These are phyloP conservation scores for Pristionchus exspectatus DNA, from an alignment of 2,888 invertebrate species.

Conservation along the genomic window DNA sequence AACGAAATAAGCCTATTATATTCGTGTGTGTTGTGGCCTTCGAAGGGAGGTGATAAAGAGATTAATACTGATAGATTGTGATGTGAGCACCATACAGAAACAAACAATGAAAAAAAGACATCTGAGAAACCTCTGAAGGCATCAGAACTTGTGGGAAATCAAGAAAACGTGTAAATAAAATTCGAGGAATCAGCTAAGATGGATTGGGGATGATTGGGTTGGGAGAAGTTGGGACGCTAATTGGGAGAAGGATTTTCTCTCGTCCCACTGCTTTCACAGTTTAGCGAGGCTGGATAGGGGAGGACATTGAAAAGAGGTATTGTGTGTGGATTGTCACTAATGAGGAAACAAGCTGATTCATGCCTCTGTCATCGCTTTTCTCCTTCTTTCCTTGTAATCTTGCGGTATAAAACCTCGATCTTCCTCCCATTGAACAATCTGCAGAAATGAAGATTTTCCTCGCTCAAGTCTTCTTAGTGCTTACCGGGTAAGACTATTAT, in stretches of 20 bases:
- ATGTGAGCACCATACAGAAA: neutral
- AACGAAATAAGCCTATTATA: conserved; percentile 25
- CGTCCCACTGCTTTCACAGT: neutral
- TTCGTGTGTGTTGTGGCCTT: conserved; percentile 12
- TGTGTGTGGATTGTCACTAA: too few species aligned
- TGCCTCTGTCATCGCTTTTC: neutral
- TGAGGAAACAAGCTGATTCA: neutral
- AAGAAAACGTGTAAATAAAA: too few species aligned
- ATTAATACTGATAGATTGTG: neutral
- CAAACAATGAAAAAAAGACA: too few species aligned
- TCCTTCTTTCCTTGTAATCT: neutral
- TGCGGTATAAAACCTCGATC: neutral
- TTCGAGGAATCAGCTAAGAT: neutral
- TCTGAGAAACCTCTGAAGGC: too few species aligned
- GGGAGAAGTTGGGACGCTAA: neutral
- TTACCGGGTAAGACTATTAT: neutral
- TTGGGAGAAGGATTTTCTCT: neutral
- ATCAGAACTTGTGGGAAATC: neutral
- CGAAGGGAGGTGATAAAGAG: conserved; percentile 1
- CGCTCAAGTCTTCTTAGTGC: neutral
- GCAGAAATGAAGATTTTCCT: neutral
- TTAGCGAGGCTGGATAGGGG: neutral
- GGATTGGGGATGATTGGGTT: too few species aligned
- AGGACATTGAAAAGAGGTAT: neutral
- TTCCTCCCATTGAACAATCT: neutral